A percentile compares a stretch with the other conserved stretches of the same genome.
These are phyloP conservation scores for Pantherophis vulpinus DNA, from an alignment of 2,797 vertebrate genomes.

Conservation along the genomic window DNA sequence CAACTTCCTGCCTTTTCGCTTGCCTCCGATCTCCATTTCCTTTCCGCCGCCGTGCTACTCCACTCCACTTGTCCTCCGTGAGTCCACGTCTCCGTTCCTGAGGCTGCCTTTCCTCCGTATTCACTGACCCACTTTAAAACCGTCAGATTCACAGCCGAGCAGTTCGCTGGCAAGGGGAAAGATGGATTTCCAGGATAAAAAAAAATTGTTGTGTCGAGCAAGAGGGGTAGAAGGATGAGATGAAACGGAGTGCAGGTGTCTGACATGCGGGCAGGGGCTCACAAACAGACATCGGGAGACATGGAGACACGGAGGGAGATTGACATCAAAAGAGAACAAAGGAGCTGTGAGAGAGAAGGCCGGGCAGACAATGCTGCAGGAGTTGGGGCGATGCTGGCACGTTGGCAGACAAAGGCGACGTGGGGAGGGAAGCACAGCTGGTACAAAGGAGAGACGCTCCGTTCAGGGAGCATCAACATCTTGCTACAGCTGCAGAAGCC, in stretches of 20 bases:
- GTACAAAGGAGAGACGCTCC: neutral
- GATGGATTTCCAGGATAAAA: conserved; percentile 18
- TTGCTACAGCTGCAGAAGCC: neutral
- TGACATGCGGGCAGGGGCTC: neutral
- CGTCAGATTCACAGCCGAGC: neutral
- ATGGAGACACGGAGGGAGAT: accelerated
- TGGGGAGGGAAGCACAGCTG: neutral
- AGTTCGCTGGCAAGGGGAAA: neutral
- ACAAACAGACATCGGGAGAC: neutral
- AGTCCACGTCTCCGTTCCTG: neutral
- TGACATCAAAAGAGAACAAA: neutral
- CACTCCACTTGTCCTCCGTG: neutral
- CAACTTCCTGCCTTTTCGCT: neutral
- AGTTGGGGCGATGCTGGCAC: too few species aligned
- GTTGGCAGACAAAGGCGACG: neutral
- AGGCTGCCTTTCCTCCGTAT: conserved; percentile 3
- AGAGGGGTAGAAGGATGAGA: neutral
- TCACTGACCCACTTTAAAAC: conserved; percentile 43
- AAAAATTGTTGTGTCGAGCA: neutral
- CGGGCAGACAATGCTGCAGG: neutral
- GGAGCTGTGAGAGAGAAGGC: neutral
- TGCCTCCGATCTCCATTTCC: neutral
- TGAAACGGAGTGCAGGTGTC: neutral
- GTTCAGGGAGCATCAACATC: neutral
- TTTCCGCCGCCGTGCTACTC: neutral